Evolutionary conservation across 1,140 invertebrate species (phyloP).

Genomic region (Eurosta solidaginis): DNA sequence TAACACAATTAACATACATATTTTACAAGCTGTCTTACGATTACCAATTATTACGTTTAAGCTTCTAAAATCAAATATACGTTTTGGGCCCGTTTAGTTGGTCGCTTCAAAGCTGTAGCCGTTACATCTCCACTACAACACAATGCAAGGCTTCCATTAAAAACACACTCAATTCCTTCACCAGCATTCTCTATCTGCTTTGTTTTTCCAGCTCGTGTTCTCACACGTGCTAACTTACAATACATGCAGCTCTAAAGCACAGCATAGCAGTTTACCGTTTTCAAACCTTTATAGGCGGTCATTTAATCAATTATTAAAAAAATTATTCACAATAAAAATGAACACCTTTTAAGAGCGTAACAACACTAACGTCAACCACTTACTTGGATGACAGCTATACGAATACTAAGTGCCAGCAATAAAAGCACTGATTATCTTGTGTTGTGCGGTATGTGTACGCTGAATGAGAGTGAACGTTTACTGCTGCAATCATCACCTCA

Average conservation of each 20-base stretch:
- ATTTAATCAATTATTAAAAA: conserved; percentile 27
- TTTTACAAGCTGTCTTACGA: no score
- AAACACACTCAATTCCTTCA: background rate
- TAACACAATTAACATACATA: no score
- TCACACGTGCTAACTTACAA: background rate
- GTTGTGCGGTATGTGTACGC: background rate
- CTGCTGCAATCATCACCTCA: background rate
- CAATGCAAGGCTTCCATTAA: no score
- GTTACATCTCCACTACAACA: no score
- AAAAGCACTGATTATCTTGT: background rate
- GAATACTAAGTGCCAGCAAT: conserved; percentile 6
- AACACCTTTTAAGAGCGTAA: conserved; percentile 18
- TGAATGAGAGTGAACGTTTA: background rate
- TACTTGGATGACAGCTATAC: background rate
- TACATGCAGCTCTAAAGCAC: background rate
- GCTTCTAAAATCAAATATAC: no score
- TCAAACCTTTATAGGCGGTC: conserved; percentile 23
- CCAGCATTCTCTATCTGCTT: background rate
- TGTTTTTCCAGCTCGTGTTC: background rate
- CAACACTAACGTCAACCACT: background rate
- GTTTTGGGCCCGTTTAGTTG: no score
- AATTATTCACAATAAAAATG: conserved; percentile 25
- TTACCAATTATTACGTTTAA: no score
- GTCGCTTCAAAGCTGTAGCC: no score
- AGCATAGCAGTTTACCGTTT: background rate